Base-by-base conservation (phyloP, 2,888 invertebrate genomes). In the Corbicula japonica region DNA sequence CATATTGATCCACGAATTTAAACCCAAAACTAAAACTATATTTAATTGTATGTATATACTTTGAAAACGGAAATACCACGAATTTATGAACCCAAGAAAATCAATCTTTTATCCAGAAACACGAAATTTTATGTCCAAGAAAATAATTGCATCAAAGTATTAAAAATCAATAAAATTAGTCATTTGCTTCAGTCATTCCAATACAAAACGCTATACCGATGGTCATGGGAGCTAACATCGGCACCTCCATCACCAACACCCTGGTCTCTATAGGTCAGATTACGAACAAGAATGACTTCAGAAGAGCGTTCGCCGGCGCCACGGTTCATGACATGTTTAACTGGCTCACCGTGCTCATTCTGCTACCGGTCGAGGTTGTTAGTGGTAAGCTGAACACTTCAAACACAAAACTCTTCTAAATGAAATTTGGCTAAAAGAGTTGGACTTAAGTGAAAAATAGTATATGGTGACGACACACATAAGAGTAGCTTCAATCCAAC, bases 251-350 rank as follows among this genome's bases (percentile, higher is more conserved):
- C 1, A 91, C 91, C 18, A 91, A 91, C 75, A 90, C 90, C 2
- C 76, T 91, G 32, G 91, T 91, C 8, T 86, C 91, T 3, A 60
- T 91, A 38, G 89, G 86, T 15, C 90, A 91, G 71, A 82, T 86
- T 0, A 77, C 76, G 10, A 80, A 88, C 50, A 76, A 78, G 61
- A 75, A 88, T 46, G 87, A 90, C 77, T 89, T 88, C 76, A 76
- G 89, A 34, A 72, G 90, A 30, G 88, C 91, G 0, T 91, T 90
- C 69, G 90, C 88, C 32, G 91, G 89, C 2, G 91, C 91, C 32
- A 91, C 91, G 1, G 91, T 91, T 8, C 89, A 90, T 60, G 91
- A 91, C 58, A 89, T 90, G 89, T 91, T 91, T 72, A 91, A 91
- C 79, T 91, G 89, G 88, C 48, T 88, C 21, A 85, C 84, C 21